A percentile compares a stretch with the other conserved stretches of the same genome.
These are phyloP conservation scores for Standfussiana lucernea DNA, from an alignment of 2,888 invertebrate species.

Conservation along the genomic window DNA sequence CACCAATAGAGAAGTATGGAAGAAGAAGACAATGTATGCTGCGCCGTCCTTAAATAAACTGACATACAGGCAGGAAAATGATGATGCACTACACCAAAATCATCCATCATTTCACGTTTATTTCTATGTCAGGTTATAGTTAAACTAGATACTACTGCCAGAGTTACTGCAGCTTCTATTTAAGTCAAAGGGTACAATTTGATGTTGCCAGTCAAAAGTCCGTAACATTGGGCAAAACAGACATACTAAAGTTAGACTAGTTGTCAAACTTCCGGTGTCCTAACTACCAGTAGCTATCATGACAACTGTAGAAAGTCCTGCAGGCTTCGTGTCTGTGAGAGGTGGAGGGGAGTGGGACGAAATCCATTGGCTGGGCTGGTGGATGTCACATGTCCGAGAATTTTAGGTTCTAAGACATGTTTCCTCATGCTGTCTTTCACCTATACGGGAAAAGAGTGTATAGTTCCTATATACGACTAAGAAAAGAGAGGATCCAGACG, in stretches of 20 bases:
- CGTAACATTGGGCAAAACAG: constrained; percentile 13
- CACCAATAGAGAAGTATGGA: no score
- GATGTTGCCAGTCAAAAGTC: neutral
- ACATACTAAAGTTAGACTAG: constrained; percentile 22
- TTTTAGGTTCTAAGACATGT: neutral
- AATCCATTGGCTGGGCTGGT: no score
- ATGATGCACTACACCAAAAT: no score
- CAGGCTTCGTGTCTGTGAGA: neutral
- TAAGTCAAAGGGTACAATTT: neutral
- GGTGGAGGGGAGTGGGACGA: no score
- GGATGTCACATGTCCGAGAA: neutral
- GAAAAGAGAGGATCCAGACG: no score
- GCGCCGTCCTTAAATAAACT: no score
- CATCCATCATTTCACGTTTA: neutral
- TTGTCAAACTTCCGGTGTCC: constrained; percentile 27
- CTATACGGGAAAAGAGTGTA: no score
- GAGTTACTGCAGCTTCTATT: neutral
- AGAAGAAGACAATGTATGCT: no score
- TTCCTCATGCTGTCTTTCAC: neutral
- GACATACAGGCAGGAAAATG: no score
- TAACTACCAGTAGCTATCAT: constrained; percentile 3
- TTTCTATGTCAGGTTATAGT: neutral
- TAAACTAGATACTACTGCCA: neutral
- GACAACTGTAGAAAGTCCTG: constrained; percentile 2
- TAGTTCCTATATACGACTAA: no score